Evolutionary conservation across 2,113 vertebrate genomes (phyloP).

Genomic region (Bubo scandiacus): DNA sequence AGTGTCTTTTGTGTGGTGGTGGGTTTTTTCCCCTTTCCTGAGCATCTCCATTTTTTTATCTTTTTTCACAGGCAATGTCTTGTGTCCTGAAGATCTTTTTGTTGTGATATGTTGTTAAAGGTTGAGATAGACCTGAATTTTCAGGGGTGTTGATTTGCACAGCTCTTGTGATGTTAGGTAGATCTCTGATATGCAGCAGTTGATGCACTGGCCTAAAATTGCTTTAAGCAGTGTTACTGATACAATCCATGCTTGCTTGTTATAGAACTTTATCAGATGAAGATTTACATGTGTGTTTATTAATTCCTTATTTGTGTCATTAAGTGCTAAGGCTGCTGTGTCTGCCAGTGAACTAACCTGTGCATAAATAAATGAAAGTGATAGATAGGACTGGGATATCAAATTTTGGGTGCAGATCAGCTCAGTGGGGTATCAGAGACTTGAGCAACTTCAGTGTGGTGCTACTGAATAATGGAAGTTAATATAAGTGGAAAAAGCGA

Average conservation of each 20-base stretch:
- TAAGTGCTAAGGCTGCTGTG: background rate
- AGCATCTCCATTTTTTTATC: background rate
- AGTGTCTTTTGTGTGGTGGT: background rate
- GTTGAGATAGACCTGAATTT: background rate
- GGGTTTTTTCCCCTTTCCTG: background rate
- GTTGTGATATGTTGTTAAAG: background rate
- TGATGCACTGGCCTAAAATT: background rate
- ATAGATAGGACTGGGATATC: background rate
- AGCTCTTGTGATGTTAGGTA: background rate
- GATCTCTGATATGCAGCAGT: background rate
- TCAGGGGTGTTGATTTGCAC: background rate
- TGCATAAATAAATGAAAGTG: background rate
- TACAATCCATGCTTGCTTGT: background rate
- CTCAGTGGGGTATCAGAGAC: background rate
- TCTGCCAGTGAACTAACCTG: background rate
- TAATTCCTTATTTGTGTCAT: background rate
- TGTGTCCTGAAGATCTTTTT: background rate
- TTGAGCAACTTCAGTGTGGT: background rate
- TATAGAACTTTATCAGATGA: background rate
- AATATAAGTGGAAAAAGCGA: background rate
- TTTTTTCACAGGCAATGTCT: background rate
- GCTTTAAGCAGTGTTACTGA: background rate
- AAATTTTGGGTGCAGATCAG: background rate
- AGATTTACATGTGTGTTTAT: background rate
- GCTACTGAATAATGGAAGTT: background rate